Conservation (phyloP, 2,113 vertebrate species). For the Scopus umbretta region DNA sequence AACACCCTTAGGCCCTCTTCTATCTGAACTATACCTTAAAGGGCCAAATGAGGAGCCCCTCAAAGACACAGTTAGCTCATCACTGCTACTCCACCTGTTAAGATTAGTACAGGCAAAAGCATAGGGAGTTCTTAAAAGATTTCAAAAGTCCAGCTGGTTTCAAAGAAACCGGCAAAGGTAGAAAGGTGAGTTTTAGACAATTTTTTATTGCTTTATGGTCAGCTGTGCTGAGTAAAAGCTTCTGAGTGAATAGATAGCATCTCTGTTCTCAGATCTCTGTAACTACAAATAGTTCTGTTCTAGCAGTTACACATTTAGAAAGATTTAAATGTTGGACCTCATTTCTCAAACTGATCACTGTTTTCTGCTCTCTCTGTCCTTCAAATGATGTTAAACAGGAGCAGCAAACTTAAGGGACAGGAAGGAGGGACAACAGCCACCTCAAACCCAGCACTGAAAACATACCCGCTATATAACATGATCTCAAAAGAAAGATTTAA, state of each 20-base stretch:
- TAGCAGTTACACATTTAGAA: not conserved
- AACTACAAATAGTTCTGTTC: not conserved
- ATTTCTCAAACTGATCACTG: not conserved
- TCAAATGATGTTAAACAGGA: not conserved
- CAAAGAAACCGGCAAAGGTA: not conserved
- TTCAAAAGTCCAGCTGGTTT: not conserved
- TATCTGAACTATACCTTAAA: not conserved
- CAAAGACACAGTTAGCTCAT: not conserved
- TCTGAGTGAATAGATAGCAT: not conserved
- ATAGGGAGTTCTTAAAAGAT: not conserved
- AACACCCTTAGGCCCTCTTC: not conserved
- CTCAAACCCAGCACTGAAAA: not conserved
- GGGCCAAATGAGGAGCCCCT: not conserved
- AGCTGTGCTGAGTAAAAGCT: not conserved
- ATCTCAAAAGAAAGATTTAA: not conserved
- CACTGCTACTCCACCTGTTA: not conserved
- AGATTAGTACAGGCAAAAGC: conserved; percentile 9
- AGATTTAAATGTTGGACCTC: not conserved
- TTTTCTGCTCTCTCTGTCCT: not conserved
- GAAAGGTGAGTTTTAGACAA: not conserved
- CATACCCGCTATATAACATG: not conserved
- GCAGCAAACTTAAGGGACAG: not conserved
- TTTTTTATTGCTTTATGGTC: not conserved
- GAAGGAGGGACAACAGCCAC: not conserved
- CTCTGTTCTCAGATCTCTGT: not conserved